These are phyloP conservation scores for Thryonomys swinderianus DNA, from an alignment of 2,113 vertebrate genomes.

Conservation along the genomic window DNA sequence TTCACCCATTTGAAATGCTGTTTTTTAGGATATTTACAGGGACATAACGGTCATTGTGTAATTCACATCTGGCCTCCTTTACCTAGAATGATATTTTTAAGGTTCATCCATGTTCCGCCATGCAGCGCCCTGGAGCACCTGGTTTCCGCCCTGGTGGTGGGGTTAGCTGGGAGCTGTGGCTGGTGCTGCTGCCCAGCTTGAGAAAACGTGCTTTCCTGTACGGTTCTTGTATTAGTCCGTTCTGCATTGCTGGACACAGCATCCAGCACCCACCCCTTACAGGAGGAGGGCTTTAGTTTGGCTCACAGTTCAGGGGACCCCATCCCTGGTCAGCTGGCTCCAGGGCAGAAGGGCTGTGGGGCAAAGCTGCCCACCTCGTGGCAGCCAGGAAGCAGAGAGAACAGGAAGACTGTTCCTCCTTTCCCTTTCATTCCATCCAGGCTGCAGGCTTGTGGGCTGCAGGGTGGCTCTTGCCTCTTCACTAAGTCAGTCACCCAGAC, in stretches of 20 bases:
- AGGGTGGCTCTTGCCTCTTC: background rate
- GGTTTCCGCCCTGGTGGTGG: background rate
- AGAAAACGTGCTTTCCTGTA: background rate
- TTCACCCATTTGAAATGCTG: background rate
- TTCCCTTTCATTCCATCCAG: background rate
- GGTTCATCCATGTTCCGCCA: background rate
- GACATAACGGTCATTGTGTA: rapidly evolving
- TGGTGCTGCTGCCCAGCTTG: background rate
- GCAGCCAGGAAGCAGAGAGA: background rate
- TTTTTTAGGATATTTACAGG: background rate
- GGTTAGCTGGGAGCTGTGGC: background rate
- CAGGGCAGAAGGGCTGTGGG: background rate
- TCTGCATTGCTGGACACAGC: background rate
- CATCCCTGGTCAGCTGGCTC: background rate
- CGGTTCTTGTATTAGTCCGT: background rate
- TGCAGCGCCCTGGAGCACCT: background rate
- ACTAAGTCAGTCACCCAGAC: background rate
- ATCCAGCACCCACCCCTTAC: background rate
- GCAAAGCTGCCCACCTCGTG: background rate
- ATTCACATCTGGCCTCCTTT: background rate
- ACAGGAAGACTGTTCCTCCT: background rate
- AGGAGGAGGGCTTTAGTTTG: background rate
- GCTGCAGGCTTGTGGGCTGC: background rate
- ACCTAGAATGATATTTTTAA: background rate
- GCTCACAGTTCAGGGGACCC: background rate